These are phyloP conservation scores for Progne subis DNA, from an alignment of 2,113 vertebrate genomes.

Conservation along the genomic window DNA sequence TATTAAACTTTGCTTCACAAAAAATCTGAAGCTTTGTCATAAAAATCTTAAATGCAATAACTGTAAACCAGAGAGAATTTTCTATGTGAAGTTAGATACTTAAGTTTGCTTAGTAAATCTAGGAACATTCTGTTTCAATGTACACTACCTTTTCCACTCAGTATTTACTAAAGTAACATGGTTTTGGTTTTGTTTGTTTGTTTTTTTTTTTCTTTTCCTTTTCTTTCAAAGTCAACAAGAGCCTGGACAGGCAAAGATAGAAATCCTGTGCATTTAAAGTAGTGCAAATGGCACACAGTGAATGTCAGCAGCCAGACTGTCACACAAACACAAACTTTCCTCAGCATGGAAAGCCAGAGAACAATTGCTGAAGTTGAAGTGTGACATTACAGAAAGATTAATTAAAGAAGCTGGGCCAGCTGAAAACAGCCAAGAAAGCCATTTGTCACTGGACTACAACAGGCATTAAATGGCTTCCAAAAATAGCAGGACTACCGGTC, in stretches of 20 bases:
- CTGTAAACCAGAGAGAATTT: background rate
- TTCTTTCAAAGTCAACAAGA: background rate
- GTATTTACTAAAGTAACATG: background rate
- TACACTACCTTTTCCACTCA: background rate
- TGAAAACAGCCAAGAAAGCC: background rate
- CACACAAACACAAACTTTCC: background rate
- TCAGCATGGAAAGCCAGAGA: background rate
- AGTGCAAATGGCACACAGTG: background rate
- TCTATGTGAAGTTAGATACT: background rate
- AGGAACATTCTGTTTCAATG: background rate
- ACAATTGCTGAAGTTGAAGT: constrained; percentile 23
- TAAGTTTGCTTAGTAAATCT: background rate
- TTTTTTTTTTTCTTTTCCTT: background rate
- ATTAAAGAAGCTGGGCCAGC: background rate
- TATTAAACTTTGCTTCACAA: background rate
- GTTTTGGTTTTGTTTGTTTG: no score
- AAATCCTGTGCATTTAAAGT: background rate
- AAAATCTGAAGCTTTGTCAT: background rate
- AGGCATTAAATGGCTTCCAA: background rate
- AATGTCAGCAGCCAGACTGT: background rate
- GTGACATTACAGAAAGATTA: constrained; percentile 12
- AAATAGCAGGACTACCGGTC: background rate
- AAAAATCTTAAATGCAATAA: background rate
- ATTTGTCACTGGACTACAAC: constrained; percentile 27
- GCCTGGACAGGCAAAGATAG: background rate